Conservation (phyloP, 2,113 vertebrate species). For the Motacilla tschutschensis region DNA sequence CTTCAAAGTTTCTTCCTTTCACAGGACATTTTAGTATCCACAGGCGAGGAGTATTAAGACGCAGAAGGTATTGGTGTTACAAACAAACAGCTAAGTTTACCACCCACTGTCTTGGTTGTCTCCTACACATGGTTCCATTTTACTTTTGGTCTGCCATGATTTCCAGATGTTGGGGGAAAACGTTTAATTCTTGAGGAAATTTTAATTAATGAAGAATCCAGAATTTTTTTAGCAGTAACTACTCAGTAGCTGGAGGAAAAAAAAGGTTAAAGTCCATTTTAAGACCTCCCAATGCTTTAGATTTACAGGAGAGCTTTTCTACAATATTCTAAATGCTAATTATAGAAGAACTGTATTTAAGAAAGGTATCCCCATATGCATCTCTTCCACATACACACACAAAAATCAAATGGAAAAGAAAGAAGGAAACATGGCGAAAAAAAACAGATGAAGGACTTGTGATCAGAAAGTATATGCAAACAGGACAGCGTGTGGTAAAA, state of each 20-base stretch:
- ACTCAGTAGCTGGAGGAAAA: not conserved
- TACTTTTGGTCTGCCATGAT: not conserved
- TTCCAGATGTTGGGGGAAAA: not conserved
- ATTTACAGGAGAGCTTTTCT: not conserved
- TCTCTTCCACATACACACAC: not conserved
- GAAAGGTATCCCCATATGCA: not conserved
- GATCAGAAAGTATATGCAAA: not conserved
- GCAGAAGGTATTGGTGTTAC: not conserved
- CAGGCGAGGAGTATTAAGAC: not conserved
- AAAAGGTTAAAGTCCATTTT: not conserved
- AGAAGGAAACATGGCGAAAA: not conserved
- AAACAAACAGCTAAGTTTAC: not conserved
- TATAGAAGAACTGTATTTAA: not conserved
- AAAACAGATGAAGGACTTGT: not conserved
- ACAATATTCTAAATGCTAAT: not conserved
- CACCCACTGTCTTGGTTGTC: not conserved
- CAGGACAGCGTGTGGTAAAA: not conserved
- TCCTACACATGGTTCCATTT: not conserved
- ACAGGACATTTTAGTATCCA: not conserved
- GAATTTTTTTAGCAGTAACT: not conserved
- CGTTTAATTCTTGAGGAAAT: not conserved
- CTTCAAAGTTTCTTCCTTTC: not conserved
- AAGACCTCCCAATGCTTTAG: not conserved
- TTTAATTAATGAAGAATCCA: not conserved
- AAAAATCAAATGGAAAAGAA: not conserved